Base-by-base conservation (phyloP, 2,888 invertebrate species). In the Homarus gammarus region DNA sequence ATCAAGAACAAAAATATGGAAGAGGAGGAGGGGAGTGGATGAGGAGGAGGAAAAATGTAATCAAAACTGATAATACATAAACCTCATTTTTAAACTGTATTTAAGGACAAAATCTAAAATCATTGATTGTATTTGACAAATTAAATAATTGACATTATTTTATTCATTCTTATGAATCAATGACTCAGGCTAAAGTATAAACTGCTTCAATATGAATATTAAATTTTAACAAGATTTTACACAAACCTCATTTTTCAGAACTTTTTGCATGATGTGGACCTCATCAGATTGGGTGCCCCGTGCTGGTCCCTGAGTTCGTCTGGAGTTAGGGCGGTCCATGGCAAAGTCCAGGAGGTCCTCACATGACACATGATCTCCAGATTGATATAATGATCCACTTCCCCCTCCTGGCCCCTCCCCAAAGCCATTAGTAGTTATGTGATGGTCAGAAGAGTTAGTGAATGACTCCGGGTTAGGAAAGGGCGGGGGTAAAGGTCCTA, bases 341-440 rank as follows among this genome's bases (percentile, higher is more conserved):
- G 97, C 97, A 93, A 98, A 98, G 93, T 98, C 98, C 85, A 98
- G 94, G 87, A 98, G 94, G 94, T 98, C 98, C 94, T 98, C 98
- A 93, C 98, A 98, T 78, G 97, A 98, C 0, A 98, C 98, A 92
- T 97, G 97, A 93, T 98, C 97, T 77, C 96, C 95, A 92, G 95
- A 93, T 92, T 94, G 94, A 93, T 94, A 94, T 92, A 93, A 84
- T 51, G 85, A 82, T 22, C 72, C 89, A 79, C 89, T 89, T 64
- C 84, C 78, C 27, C 84, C 79, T 64, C 88, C 83, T 61, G 77
- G 61, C n/a, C 88, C 83, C 83, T 88, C 88, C 44, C 88, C 73
- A 83, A 89, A 89, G 79, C 84, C 84, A 89, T 86, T 84, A 36
- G 89, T 82, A 2, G 91, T 73, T 68, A 90, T 81, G 31, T 82